phyloP scores from a whole-genome alignment of 1,140 invertebrate genomes.

The Frieseomelitta varia region DNA sequence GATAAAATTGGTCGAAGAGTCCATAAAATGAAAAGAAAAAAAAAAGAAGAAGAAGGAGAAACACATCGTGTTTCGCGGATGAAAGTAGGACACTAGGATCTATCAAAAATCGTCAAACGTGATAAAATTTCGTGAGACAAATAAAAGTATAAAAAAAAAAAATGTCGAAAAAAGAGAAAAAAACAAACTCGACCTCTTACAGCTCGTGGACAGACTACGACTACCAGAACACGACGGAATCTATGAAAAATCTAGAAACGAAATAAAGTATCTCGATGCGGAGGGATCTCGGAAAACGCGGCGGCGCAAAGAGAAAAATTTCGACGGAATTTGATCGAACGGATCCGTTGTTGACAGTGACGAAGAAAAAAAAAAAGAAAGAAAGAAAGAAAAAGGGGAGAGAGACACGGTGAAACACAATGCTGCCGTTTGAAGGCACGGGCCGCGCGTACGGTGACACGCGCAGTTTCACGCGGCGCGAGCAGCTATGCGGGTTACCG shows the following conservation, averaged over 20 bases:
- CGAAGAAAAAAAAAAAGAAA: neutral
- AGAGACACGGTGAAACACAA: neutral
- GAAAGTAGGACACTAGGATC: too few species aligned
- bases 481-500: conserved; percentile 58
- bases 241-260: neutral
- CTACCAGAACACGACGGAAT: too few species aligned
- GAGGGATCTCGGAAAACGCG: neutral
- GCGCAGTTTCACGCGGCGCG: conserved; percentile 60
- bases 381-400: neutral
- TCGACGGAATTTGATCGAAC: neutral
- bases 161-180: too few species aligned
- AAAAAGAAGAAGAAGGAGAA: too few species aligned
- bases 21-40: too few species aligned
- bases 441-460: conserved; percentile 5
- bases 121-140: too few species aligned
- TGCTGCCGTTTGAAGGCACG: neutral
- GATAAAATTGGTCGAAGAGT: neutral
- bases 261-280: neutral
- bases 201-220: neutral
- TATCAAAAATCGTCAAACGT: too few species aligned
- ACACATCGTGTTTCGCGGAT: too few species aligned
- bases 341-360: neutral
- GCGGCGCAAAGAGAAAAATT: neutral
- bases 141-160: too few species aligned
- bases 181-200: too few species aligned